Evolutionary conservation across 1,140 invertebrate genomes (phyloP).

Genomic region (Procambarus clarkii): DNA sequence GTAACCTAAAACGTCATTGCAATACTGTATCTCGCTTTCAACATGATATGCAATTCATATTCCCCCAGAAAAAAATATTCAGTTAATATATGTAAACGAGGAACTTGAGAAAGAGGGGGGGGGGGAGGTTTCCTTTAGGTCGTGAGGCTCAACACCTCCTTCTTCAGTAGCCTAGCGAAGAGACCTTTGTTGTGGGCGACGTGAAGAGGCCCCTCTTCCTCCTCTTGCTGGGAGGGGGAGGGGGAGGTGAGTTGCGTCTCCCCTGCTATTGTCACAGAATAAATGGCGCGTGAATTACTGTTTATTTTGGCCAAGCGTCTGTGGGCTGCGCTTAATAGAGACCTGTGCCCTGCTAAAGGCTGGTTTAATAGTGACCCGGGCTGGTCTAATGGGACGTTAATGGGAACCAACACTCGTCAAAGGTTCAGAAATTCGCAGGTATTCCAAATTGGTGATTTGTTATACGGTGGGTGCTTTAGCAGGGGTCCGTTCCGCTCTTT

Average conservation of each 20-base stretch:
- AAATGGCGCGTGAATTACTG: constrained; percentile 61
- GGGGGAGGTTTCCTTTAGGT: background rate
- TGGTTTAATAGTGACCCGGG: constrained; percentile 34
- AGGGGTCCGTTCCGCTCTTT: too few species aligned
- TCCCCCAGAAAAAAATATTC: too few species aligned
- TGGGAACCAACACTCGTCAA: constrained; percentile 8
- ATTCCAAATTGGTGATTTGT: background rate
- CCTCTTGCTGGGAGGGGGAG: background rate
- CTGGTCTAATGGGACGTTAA: constrained; percentile 12
- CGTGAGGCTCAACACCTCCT: background rate
- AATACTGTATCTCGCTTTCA: too few species aligned
- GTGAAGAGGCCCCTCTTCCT: constrained; percentile 2
- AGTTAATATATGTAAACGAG: background rate
- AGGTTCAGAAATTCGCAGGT: background rate
- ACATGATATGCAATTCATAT: too few species aligned
- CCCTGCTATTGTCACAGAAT: constrained; percentile 33
- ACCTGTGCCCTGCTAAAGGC: background rate
- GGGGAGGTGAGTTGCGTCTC: constrained; percentile 38
- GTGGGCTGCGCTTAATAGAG: constrained; percentile 34
- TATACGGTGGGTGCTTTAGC: background rate
- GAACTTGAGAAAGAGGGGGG: too few species aligned
- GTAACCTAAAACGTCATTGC: too few species aligned
- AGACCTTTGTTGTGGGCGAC: background rate
- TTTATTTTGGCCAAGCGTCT: constrained; percentile 36
- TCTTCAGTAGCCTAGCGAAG: constrained; percentile 5